phyloP scores from a whole-genome alignment of 2,888 invertebrate species.

The Tupiocoris notatus region DNA sequence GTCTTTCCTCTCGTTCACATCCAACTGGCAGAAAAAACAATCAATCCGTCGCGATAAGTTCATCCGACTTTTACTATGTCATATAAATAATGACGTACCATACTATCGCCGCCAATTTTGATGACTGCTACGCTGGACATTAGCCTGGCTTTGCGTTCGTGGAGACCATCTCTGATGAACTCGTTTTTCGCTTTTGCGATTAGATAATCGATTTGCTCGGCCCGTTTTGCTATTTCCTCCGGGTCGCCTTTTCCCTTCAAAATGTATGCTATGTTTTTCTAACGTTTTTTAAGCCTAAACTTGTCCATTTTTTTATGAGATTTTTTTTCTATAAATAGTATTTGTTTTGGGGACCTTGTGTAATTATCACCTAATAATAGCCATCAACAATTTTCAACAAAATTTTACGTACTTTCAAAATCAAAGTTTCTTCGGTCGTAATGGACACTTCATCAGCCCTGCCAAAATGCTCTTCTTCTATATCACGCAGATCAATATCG shows the following conservation, averaged over 20 bases:
- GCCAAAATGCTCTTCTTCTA: constrained; percentile 39
- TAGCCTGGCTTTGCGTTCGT: constrained; percentile 43
- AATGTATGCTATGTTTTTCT: too few species aligned
- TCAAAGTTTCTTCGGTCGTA: constrained; percentile 43
- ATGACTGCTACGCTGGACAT: constrained; percentile 45
- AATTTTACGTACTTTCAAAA: constrained; percentile 44
- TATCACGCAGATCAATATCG: constrained; percentile 33
- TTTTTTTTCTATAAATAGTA: too few species aligned
- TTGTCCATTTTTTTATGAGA: too few species aligned
- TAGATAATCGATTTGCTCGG: constrained; percentile 41
- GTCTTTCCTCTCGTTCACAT: constrained; percentile 44
- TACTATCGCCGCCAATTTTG: constrained; percentile 43
- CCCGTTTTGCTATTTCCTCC: constrained; percentile 39
- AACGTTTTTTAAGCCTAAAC: too few species aligned
- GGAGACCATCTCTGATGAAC: constrained; percentile 43
- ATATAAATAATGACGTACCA: constrained; percentile 21
- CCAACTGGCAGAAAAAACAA: too few species aligned
- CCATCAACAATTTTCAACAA: not conserved
- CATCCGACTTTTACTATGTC: too few species aligned
- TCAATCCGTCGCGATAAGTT: too few species aligned
- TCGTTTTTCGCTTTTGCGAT: constrained; percentile 45
- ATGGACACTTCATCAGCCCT: constrained; percentile 43
- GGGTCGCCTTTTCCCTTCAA: constrained; percentile 43
- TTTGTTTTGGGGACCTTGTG: not conserved
- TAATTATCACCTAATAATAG: not conserved